Evolutionary conservation across 2,113 vertebrate species (phyloP).

Genomic region (Tenebrosternarchus preto): DNA sequence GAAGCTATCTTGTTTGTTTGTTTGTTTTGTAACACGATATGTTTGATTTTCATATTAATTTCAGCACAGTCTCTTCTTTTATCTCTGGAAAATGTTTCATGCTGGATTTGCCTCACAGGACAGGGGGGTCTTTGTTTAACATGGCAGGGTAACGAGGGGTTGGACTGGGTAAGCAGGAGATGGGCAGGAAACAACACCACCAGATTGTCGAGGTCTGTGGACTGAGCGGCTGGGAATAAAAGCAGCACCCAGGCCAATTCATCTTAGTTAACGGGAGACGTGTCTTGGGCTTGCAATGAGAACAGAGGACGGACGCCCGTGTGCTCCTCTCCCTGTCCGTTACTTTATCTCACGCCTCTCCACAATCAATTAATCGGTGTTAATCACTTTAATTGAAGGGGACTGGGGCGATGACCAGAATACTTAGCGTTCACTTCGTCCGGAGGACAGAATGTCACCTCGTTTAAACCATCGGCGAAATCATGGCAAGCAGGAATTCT

Average conservation of each 20-base stretch:
- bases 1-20: too few relatives aligned
- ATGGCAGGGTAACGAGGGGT: not conserved
- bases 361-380: conserved; percentile 72
- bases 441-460: not conserved
- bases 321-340: conserved; percentile 62
- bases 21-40: too few relatives aligned
- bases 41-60: too few relatives aligned
- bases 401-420: conserved; percentile 57
- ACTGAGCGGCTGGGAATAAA: conserved; percentile 60
- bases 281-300: conserved; percentile 55
- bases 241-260: conserved; percentile 63
- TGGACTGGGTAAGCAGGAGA: too few relatives aligned
- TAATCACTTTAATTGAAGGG: conserved; percentile 65
- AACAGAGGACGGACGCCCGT: conserved; percentile 61
- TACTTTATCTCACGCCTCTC: conserved; percentile 66
- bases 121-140: too few relatives aligned
- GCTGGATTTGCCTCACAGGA: too few relatives aligned
- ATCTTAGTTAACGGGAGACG: conserved; percentile 71
- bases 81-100: too few relatives aligned
- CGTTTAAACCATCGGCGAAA: not conserved
- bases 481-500: not conserved
- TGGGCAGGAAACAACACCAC: not conserved
- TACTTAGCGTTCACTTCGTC: conserved; percentile 43
- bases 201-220: conserved; percentile 61
- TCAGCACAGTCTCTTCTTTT: too few relatives aligned